These are phyloP conservation scores for Yoshiicerus persimilis DNA, from an alignment of 1,140 invertebrate genomes.

Conservation along the genomic window DNA sequence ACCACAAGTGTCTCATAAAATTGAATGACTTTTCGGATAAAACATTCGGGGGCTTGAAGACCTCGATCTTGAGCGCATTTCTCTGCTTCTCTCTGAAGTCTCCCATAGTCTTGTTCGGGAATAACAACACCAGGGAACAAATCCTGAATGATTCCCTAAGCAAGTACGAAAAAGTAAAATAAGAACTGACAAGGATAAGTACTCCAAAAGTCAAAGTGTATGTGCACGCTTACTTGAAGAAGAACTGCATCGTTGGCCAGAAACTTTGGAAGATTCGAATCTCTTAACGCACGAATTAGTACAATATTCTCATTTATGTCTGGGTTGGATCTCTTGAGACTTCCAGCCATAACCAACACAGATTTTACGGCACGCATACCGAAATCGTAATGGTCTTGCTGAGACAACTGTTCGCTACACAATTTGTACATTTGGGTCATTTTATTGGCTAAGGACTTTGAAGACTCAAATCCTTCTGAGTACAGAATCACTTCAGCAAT, in stretches of 20 bases:
- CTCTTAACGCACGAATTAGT: conserved; percentile 77
- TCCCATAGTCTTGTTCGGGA: conserved; percentile 75
- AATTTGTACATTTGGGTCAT: conserved; percentile 91
- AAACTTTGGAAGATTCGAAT: conserved; percentile 92
- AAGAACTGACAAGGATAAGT: not conserved
- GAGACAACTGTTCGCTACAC: conserved; percentile 74
- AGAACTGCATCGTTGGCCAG: conserved; percentile 79
- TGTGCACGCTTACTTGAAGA: conserved; percentile 59
- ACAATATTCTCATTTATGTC: conserved; percentile 77
- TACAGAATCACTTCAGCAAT: conserved; percentile 91
- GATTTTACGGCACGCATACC: conserved; percentile 74
- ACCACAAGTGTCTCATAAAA: conserved; percentile 90
- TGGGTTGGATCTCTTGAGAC: conserved; percentile 79
- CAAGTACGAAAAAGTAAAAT: not conserved
- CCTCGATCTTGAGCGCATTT: conserved; percentile 59
- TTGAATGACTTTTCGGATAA: conserved; percentile 77
- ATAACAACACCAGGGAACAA: conserved; percentile 81
- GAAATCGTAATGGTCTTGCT: conserved; percentile 84
- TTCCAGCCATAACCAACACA: conserved; percentile 81
- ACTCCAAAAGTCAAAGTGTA: not conserved
- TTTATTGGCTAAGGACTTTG: conserved; percentile 79
- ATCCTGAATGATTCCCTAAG: conserved; percentile 81
- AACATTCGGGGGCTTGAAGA: conserved; percentile 64
- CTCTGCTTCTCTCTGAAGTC: conserved; percentile 65
- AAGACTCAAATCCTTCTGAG: conserved; percentile 87